These are phyloP conservation scores for Anaspis maculata DNA, from an alignment of 2,888 invertebrate genomes.

Conservation along the genomic window DNA sequence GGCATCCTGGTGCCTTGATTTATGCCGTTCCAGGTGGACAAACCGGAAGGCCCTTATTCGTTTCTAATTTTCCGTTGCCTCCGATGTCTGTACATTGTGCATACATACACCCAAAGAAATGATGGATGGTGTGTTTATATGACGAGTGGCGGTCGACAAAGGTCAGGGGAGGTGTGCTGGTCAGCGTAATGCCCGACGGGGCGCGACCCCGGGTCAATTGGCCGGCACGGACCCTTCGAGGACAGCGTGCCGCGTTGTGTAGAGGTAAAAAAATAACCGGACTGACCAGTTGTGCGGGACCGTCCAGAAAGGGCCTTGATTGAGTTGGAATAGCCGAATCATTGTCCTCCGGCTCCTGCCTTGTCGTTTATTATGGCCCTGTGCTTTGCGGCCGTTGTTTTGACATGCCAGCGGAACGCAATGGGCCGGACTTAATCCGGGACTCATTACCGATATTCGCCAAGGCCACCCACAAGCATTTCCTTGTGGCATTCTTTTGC, in stretches of 20 bases:
- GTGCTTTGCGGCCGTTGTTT: constrained; percentile 20
- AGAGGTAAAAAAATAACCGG: too few species aligned
- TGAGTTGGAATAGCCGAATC: constrained; percentile 25
- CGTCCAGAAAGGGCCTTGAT: constrained; percentile 24
- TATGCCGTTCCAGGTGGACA: constrained; percentile 17
- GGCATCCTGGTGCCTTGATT: constrained; percentile 14
- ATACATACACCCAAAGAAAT: too few species aligned
- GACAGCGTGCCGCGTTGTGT: too few species aligned
- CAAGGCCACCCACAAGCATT: too few species aligned
- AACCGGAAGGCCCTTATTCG: constrained; percentile 25
- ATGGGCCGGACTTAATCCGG: too few species aligned
- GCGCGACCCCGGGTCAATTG: constrained; percentile 42
- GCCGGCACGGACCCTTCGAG: constrained; percentile 30
- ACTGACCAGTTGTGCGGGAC: constrained; percentile 24
- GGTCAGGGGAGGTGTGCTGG: constrained; percentile 44
- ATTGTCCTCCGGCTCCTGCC: constrained; percentile 9
- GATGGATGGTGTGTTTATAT: constrained; percentile 44
- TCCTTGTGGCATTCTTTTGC: too few species aligned
- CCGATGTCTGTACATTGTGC: too few species aligned
- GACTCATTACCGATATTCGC: too few species aligned
- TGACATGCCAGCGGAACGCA: constrained; percentile 9
- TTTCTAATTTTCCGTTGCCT: constrained; percentile 37
- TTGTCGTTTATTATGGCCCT: too few species aligned
- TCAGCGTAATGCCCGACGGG: constrained; percentile 39
- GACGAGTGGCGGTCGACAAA: constrained; percentile 42